These are phyloP conservation scores for Urocolius indicus DNA, from an alignment of 2,113 vertebrate genomes.

Conservation along the genomic window DNA sequence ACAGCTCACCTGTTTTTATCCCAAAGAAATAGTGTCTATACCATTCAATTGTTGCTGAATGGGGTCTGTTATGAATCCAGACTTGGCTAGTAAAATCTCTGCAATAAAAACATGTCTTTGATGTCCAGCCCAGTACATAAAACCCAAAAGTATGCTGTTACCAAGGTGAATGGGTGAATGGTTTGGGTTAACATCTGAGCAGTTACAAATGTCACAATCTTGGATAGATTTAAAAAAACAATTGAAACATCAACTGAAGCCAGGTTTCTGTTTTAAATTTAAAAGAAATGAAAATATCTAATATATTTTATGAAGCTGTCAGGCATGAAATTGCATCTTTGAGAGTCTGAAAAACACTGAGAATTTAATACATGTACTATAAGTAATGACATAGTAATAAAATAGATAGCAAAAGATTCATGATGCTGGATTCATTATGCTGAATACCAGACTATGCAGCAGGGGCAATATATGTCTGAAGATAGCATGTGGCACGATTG, in stretches of 20 bases:
- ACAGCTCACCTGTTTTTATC: conserved; percentile 59
- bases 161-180: conserved; percentile 70
- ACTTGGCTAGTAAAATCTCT: conserved; percentile 51
- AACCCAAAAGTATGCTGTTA: conserved; percentile 68
- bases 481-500: background rate
- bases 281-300: conserved; percentile 58
- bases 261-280: conserved; percentile 72
- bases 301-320: conserved; percentile 56
- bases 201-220: conserved; percentile 59
- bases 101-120: conserved; percentile 72
- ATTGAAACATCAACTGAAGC: conserved; percentile 39
- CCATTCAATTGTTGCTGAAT: background rate
- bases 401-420: conserved; percentile 29
- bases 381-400: conserved; percentile 46
- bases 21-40: background rate
- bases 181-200: conserved; percentile 68
- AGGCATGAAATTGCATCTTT: conserved; percentile 54
- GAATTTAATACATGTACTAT: conserved; percentile 19
- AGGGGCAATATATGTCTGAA: background rate
- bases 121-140: conserved; percentile 71
- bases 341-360: background rate
- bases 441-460: background rate
- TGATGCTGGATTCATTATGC: background rate
- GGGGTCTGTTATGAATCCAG: conserved; percentile 43
- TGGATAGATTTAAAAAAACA: conserved; percentile 44